These are phyloP conservation scores for Lacanobia wlatinum DNA, from an alignment of 2,888 invertebrate genomes.

Conservation along the genomic window DNA sequence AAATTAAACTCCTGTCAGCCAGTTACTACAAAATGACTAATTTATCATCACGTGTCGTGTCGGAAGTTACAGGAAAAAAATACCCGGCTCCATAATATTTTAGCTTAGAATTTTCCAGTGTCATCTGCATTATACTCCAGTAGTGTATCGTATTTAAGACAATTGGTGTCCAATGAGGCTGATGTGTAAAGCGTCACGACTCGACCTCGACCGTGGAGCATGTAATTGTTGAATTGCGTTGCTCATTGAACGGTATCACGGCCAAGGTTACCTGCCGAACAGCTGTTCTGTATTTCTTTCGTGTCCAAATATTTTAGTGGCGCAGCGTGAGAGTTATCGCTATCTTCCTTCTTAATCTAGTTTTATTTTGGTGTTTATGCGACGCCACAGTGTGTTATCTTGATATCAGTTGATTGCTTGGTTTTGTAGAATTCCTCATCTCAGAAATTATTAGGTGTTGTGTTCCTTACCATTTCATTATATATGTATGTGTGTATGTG, in stretches of 20 bases:
- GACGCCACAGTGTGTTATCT: constrained; percentile 7
- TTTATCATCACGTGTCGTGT: constrained; percentile 16
- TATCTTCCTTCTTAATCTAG: constrained; percentile 48
- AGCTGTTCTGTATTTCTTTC: constrained; percentile 75
- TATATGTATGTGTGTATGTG: background rate
- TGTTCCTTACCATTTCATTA: background rate
- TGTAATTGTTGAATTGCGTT: constrained; percentile 86
- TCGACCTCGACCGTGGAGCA: constrained; percentile 83
- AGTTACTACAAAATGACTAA: constrained; percentile 15
- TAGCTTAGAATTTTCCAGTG: constrained; percentile 40
- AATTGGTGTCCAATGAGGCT: constrained; percentile 51
- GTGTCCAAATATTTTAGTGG: constrained; percentile 66
- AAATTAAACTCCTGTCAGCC: background rate
- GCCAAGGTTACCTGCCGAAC: constrained; percentile 84
- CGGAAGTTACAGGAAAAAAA: constrained; percentile 12
- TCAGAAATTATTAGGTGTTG: background rate
- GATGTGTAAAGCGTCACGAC: constrained; percentile 70
- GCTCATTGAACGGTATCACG: constrained; percentile 83
- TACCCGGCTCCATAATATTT: constrained; percentile 1
- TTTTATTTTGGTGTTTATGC: constrained; percentile 39
- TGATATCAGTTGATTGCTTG: constrained; percentile 30
- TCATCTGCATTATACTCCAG: constrained; percentile 24
- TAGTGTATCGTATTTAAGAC: constrained; percentile 50
- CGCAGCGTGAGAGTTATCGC: constrained; percentile 58
- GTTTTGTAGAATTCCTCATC: background rate